Evolutionary conservation across 1,140 invertebrate genomes (phyloP).

Genomic region (Pachyrhynchus sulphureomaculatus): DNA sequence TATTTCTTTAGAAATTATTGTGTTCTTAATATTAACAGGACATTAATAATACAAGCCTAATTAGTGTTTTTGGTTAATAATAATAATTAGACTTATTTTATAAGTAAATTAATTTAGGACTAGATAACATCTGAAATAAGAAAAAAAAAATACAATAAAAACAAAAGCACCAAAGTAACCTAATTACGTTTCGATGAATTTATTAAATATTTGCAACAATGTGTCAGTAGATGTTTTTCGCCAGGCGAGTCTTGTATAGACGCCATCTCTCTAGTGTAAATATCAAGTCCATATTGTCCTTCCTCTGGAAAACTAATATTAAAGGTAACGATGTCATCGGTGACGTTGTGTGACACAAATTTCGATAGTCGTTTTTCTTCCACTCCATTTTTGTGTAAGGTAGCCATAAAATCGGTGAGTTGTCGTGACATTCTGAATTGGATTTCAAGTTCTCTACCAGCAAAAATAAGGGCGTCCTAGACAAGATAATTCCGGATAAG

Average conservation of each 20-base stretch:
- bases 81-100: neutral
- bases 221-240: conserved; percentile 93
- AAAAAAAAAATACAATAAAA: conserved; percentile 1
- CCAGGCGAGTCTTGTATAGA: conserved; percentile 66
- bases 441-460: conserved; percentile 84
- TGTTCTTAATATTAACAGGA: too few relatives aligned
- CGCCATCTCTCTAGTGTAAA: conserved; percentile 89
- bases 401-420: conserved; percentile 96
- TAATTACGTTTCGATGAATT: conserved; percentile 88
- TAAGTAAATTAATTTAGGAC: conserved; percentile 29
- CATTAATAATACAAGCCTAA: too few relatives aligned
- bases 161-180: conserved; percentile 1
- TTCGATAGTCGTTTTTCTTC: conserved; percentile 91
- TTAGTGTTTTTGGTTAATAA: neutral
- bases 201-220: conserved; percentile 98
- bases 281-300: conserved; percentile 95
- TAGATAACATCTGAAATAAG: conserved; percentile 24
- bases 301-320: conserved; percentile 84
- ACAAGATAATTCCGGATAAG: conserved; percentile 35
- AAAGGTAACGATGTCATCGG: conserved; percentile 87
- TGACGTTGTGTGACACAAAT: conserved; percentile 79
- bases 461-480: conserved; percentile 89
- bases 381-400: conserved; percentile 92
- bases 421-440: conserved; percentile 94
- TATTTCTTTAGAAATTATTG: too few relatives aligned